Evolutionary conservation across 2,888 invertebrate genomes (phyloP), one percentile per base, ranked within the genome.

Genomic region (Hypselothyrea guttata): DNA sequence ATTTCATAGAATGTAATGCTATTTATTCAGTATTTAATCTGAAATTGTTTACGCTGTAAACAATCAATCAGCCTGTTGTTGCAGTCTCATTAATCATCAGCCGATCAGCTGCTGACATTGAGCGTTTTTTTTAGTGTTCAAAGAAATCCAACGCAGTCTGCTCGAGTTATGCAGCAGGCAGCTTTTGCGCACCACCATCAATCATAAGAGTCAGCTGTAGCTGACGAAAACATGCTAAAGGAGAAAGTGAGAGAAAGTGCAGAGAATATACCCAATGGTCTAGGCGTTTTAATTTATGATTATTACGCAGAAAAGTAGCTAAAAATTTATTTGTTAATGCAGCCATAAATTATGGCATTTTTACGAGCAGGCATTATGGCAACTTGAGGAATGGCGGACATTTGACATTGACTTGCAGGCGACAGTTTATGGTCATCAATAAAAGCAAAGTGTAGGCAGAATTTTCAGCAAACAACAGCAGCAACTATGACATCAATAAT

Each of bases 351-450:
- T 66, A 77, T 79, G 44, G 69, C 45, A 42, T 64, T 79, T 83
- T 75, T 72, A n/a, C n/a, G n/a, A n/a, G n/a, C n/a, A n/a, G n/a
- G n/a, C n/a, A 77, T 79, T 83, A 69, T 83, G 76, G 66, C 77
- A 60, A 79, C 73, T 62, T 75, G 28, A n/a, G 37, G 11, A 22
- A 22, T 16, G 16, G 18, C 11, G 4, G 22, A 54, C 60, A 56
- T 54, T 45, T 51, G 55, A 54, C 53, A 66, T 45, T 45, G 4
- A 55, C 38, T 68, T 55, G 44, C 34, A 22, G 41, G 31, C n/a
- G 30, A 30, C 7, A 30, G 9, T 30, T 2, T 5, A 2, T 51
- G 42, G 16, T 51, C 52, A 49, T n/a, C n/a, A n/a, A n/a, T n/a
- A n/a, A n/a, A n/a, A n/a, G n/a, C 55, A 68, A 68, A 70, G 5